Evolutionary conservation across 2,888 invertebrate genomes (phyloP), one percentile per base, ranked within the genome.

Genomic region (Watsonalla binaria): DNA sequence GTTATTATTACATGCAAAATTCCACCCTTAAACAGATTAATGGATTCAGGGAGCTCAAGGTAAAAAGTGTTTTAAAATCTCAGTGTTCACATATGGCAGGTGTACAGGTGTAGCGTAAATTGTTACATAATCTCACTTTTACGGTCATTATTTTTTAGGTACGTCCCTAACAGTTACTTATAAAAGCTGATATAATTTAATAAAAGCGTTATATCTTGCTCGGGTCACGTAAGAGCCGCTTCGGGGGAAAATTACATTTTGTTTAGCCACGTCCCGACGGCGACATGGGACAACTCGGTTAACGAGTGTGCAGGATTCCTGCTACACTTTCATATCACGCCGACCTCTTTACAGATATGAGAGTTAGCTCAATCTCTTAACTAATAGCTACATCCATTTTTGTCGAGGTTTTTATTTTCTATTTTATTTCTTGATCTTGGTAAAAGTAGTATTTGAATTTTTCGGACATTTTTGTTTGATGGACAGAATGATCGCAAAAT

Each of bases 151-250:
- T 80, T 81, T 82, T 83, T 79, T 78, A 61, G 68, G 78, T 78
- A 80, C 76, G 78, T 80, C 79, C 71, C 69, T 72, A 75, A 69
- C 78, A 77, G 82, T 82, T 81, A 82, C 78, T 84, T 86, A 80
- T 80, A 81, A 85, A 85, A 82, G 86, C 84, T 81, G 77, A 84
- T 81, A 86, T 90, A 86, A 88, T 89, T 87, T 86, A 84, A 88
- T 88, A 89, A 86, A 86, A 84, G 76, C 86, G 83, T 87, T 86
- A 85, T 87, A 89, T 88, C 85, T 86, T 85, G 76, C 80, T 78
- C 78, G 86, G 87, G 89, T 90, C 90, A 90, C 90, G 90, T 89
- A 88, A 87, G 84, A 82, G 85, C 74, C 79, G 84, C 85, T 85
- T 82, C 78, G 83, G 86, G 78, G 74, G 81, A 83, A 88, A 89